A percentile compares a stretch with the other conserved stretches of the same genome.
phyloP scores from a whole-genome alignment of 30 jellyfish, hydroid and myxozoan species.

The Aurelia coerulea region DNA sequence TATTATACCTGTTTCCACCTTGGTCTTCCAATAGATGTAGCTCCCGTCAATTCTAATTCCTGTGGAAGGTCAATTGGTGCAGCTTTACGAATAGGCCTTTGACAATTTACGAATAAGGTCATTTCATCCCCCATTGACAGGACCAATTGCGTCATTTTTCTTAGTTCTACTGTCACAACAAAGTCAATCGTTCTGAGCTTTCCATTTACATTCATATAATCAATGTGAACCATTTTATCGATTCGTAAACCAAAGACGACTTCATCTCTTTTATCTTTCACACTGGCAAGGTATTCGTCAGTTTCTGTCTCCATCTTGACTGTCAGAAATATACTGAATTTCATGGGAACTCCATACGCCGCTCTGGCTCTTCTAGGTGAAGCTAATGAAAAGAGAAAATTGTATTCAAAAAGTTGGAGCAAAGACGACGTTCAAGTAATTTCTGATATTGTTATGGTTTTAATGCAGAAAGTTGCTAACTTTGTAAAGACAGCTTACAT shows the following conservation, averaged over 20 bases:
- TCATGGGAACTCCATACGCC: neutral
- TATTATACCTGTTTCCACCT: neutral
- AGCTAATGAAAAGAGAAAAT: neutral
- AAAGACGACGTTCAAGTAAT: too few relatives aligned
- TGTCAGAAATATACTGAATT: conserved; percentile 8
- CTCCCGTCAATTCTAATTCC: conserved; percentile 5
- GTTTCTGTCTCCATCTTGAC: conserved; percentile 6
- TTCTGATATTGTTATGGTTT: too few relatives aligned
- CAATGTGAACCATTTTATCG: conserved; percentile 4
- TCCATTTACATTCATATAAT: conserved; percentile 37
- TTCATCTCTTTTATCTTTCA: conserved; percentile 16
- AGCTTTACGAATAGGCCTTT: neutral
- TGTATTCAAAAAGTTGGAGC: neutral
- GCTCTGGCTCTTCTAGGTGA: neutral
- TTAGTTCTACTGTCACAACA: neutral
- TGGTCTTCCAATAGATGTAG: conserved; percentile 33
- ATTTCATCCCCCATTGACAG: conserved; percentile 20
- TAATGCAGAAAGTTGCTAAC: too few relatives aligned
- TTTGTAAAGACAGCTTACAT: too few relatives aligned
- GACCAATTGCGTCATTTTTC: conserved; percentile 3
- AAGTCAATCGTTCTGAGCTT: conserved; percentile 21
- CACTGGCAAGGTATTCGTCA: conserved; percentile 27
- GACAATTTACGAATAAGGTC: conserved; percentile 26
- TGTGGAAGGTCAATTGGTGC: conserved; percentile 49
- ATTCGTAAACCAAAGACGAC: conserved; percentile 30